phyloP scores from a whole-genome alignment of 1,140 invertebrate species.

The Drosophila pruinosa region DNA sequence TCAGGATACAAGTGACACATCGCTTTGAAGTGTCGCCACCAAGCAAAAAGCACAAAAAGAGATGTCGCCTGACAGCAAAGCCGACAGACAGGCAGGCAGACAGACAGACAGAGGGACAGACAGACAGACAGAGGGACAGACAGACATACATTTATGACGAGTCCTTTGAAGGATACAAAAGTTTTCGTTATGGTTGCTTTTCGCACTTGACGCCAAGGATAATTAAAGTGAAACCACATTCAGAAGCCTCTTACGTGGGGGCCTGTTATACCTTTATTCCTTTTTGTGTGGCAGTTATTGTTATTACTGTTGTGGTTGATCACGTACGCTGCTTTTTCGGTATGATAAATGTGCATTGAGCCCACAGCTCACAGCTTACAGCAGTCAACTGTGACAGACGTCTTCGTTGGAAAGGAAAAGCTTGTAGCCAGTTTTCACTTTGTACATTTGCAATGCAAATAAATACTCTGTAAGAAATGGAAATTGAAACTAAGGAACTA shows the following conservation, averaged over 20 bases:
- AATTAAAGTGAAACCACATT: slow-evolving; percentile 72
- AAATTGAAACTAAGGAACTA: not conserved
- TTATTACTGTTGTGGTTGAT: slow-evolving; percentile 9
- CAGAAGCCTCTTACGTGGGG: slow-evolving; percentile 10
- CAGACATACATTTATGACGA: slow-evolving; percentile 40
- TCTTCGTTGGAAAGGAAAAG: not conserved
- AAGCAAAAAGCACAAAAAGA: slow-evolving; percentile 13
- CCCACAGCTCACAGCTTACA: not conserved
- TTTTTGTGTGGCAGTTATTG: slow-evolving; percentile 25
- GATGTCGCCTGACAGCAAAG: slow-evolving; percentile 6
- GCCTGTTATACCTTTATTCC: slow-evolving; percentile 16
- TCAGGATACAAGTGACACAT: not conserved
- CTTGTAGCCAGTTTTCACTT: not conserved
- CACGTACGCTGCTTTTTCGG: slow-evolving; percentile 12
- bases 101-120: slow-evolving; percentile 19
- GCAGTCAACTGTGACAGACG: not conserved
- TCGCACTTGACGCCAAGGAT: slow-evolving; percentile 70
- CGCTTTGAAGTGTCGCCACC: slow-evolving; percentile 15
- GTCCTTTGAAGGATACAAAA: slow-evolving; percentile 24
- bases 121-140: slow-evolving; percentile 9
- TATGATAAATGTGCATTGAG: slow-evolving; percentile 12
- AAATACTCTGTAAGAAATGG: not conserved
- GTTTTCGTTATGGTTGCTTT: slow-evolving; percentile 48
- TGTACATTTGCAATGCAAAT: not conserved
- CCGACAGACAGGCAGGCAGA: not conserved